Percentiles rank a stretch among this genome's conserved stretches.
Evolutionary conservation across 2,888 invertebrate genomes (phyloP).

Genomic region (Cactoblastis cactorum): DNA sequence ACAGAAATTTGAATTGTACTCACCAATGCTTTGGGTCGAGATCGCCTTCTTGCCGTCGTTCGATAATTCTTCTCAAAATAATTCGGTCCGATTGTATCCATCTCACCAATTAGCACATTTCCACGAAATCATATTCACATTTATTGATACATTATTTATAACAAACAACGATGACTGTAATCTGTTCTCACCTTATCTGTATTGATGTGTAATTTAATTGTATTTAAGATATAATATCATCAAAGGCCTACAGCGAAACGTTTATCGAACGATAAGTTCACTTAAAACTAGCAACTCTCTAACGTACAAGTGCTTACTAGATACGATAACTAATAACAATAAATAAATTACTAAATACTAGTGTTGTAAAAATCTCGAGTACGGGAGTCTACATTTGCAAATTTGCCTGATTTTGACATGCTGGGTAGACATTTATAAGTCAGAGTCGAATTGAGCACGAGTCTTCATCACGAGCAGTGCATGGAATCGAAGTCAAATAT

Average conservation of each 20-base stretch:
- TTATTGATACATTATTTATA: too few relatives aligned
- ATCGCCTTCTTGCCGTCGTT: constrained; percentile 17
- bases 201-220: neutral
- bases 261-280: constrained; percentile 6
- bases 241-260: neutral
- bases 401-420: too few relatives aligned
- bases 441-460: too few relatives aligned
- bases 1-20: too few relatives aligned
- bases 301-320: neutral
- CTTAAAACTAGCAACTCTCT: neutral
- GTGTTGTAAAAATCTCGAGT: too few relatives aligned
- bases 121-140: too few relatives aligned
- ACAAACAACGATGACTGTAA: too few relatives aligned
- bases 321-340: neutral
- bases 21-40: constrained; percentile 24
- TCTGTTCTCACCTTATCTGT: neutral
- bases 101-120: neutral
- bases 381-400: too few relatives aligned
- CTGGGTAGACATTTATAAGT: too few relatives aligned
- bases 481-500: too few relatives aligned
- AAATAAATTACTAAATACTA: neutral
- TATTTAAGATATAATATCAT: constrained; percentile 4
- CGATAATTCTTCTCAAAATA: constrained; percentile 29
- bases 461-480: too few relatives aligned
- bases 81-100: constrained; percentile 18